phyloP scores from a whole-genome alignment of 2,113 vertebrate species.

The Hippolais icterina region DNA sequence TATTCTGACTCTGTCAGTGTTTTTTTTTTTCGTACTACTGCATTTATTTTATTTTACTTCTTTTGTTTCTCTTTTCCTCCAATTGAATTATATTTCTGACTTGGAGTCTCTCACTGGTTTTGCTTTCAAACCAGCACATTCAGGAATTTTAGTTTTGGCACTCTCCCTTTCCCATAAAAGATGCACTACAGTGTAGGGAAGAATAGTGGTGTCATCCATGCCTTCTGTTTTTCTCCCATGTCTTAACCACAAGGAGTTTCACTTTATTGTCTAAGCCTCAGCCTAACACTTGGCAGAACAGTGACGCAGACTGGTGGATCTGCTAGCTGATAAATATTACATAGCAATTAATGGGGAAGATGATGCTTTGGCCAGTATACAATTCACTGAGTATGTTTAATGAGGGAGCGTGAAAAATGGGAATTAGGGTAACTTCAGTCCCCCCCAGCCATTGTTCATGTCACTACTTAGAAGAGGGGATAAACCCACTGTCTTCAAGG shows the following conservation, averaged over 20 bases:
- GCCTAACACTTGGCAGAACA: background rate
- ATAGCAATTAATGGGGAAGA: background rate
- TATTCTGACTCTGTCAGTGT: too few relatives aligned
- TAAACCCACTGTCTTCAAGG: background rate
- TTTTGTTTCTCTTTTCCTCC: too few relatives aligned
- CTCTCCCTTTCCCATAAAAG: background rate
- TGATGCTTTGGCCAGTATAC: background rate
- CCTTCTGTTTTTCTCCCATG: background rate
- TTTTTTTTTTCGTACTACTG: too few relatives aligned
- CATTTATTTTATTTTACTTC: too few relatives aligned
- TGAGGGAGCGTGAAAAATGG: background rate
- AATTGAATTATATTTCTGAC: too few relatives aligned
- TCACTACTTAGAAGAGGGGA: background rate
- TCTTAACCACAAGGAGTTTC: background rate
- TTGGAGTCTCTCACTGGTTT: too few relatives aligned
- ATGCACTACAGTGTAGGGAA: background rate
- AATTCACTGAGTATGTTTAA: background rate
- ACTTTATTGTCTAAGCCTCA: background rate
- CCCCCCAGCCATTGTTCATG: background rate
- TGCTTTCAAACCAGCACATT: too few relatives aligned
- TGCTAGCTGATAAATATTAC: background rate
- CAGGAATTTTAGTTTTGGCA: background rate
- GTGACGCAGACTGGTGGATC: background rate
- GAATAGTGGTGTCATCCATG: background rate
- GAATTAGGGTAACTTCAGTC: background rate